Base-by-base conservation (phyloP, 2,113 vertebrate species). In the Notothenia rossii region DNA sequence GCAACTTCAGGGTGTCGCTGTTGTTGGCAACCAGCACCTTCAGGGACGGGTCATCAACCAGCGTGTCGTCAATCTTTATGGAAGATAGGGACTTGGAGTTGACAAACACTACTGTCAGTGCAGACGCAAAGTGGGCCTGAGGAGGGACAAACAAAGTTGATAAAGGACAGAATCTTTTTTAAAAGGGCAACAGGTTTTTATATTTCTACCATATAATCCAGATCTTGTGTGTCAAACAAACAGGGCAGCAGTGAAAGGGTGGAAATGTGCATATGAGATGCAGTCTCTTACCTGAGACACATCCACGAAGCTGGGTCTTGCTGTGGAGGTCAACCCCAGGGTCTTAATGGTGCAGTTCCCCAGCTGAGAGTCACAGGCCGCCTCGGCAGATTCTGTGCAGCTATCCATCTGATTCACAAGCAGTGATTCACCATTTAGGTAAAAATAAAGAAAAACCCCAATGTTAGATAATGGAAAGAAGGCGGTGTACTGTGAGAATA, bases 61-160 rank as follows among this genome's bases (percentile, higher is more conserved):
- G 97, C 15, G 96, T 98, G 79, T 98, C 97, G 7, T 98, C 96
- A 63, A 99, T 98, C 94, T 98, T 98, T 83, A 99, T 96, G 0
- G 97, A 98, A 25, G 97, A 98, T 74, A 99, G 94, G 12, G 97
- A 99, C 91, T 98, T 98, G 86, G 98, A 98, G 94, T 98, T 99
- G 89, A 99, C 97, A 79, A 98, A 99, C 85, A 98, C 96, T 87
- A 98, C 97, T 1, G 97, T 98, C 93, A 98, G 93, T 14, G 97
- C 96, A 69, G 98, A 98, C 92, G 98, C 97, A 85, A 94, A 94
- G 81, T 94, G 91, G 10, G 88, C 91, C 93, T 94, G 82, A 46
- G 50, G 67, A 75, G 51, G 63, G 33, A 60, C 18, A 88, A 25
- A 77, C 6, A 7, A 43, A 0, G 3, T 9, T 17, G 13, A 36